Percentiles rank a stretch among this genome's conserved stretches.
Conservation (phyloP, 2,888 invertebrate species). For the Papilio elwesi region DNA sequence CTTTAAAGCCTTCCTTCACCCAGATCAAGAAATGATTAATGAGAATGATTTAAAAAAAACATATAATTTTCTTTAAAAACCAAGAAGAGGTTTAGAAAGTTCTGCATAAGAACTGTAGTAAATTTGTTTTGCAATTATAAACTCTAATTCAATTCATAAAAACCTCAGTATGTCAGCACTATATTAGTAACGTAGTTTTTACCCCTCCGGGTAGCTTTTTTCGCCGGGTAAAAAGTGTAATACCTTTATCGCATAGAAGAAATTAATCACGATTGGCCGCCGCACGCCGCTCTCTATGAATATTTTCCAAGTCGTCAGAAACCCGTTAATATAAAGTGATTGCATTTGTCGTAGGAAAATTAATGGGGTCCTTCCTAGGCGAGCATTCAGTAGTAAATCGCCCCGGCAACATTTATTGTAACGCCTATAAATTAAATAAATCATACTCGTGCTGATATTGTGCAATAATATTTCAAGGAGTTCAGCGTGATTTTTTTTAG, state of each 20-base stretch:
- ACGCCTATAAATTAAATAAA: constrained; percentile 22
- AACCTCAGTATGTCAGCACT: constrained; percentile 8
- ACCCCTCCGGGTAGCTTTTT: constrained; percentile 32
- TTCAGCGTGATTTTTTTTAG: constrained; percentile 3
- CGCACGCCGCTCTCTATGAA: constrained; percentile 54
- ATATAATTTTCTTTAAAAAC: constrained; percentile 9
- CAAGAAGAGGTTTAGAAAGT: constrained; percentile 12
- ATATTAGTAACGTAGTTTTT: constrained; percentile 22
- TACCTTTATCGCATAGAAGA: constrained; percentile 53
- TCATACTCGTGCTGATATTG: not conserved
- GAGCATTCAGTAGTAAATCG: constrained; percentile 44
- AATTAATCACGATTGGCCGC: constrained; percentile 61
- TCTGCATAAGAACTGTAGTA: not conserved
- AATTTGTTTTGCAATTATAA: constrained; percentile 2
- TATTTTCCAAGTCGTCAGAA: constrained; percentile 57
- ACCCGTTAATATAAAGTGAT: constrained; percentile 56
- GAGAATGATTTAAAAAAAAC: constrained; percentile 9
- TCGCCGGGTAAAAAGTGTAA: constrained; percentile 39
- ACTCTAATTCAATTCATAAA: constrained; percentile 8
- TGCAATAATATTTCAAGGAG: not conserved
- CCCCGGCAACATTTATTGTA: constrained; percentile 11
- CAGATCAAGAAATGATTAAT: constrained; percentile 19
- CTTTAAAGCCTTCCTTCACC: constrained; percentile 8
- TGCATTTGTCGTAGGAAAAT: constrained; percentile 56
- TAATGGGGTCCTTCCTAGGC: constrained; percentile 51